These are phyloP conservation scores for Lapara coniferarum DNA, from an alignment of 2,888 invertebrate species.

Conservation along the genomic window DNA sequence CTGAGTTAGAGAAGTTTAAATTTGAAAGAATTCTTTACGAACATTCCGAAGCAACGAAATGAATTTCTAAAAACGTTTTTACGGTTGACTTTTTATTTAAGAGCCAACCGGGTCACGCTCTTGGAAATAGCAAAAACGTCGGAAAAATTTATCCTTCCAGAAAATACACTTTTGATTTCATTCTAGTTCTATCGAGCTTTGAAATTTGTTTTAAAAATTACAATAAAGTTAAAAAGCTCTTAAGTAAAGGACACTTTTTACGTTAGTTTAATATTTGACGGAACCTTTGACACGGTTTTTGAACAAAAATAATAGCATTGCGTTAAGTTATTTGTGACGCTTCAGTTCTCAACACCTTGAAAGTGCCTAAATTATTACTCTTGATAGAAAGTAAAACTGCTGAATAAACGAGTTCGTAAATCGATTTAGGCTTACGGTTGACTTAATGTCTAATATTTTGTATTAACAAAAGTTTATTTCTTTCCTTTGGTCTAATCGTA, in stretches of 20 bases:
- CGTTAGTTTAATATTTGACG: constrained; percentile 13
- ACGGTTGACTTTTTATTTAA: constrained; percentile 21
- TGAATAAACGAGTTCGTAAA: too few relatives aligned
- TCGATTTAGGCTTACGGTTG: too few relatives aligned
- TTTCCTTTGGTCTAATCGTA: too few relatives aligned
- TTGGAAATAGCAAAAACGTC: neutral
- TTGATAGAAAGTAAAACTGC: neutral
- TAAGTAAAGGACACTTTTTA: neutral
- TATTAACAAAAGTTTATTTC: too few relatives aligned
- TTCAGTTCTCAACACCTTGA: neutral
- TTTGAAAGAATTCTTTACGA: constrained; percentile 13
- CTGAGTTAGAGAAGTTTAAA: constrained; percentile 12
- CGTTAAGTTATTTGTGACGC: neutral
- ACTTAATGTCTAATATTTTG: too few relatives aligned
- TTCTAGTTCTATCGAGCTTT: constrained; percentile 13
- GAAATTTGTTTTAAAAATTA: constrained; percentile 10
- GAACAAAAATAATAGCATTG: neutral
- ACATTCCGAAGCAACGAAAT: constrained; percentile 14
- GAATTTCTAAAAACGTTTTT: constrained; percentile 22
- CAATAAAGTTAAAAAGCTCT: constrained; percentile 17
- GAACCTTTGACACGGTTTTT: neutral
- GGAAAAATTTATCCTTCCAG: constrained; percentile 5
- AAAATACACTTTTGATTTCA: constrained; percentile 17
- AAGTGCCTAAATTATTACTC: neutral
- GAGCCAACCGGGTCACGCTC: constrained; percentile 16